A percentile compares a stretch with the other conserved stretches of the same genome.
phyloP scores from a whole-genome alignment of 2,888 invertebrate species.

The Scaeva pyrastri region DNA sequence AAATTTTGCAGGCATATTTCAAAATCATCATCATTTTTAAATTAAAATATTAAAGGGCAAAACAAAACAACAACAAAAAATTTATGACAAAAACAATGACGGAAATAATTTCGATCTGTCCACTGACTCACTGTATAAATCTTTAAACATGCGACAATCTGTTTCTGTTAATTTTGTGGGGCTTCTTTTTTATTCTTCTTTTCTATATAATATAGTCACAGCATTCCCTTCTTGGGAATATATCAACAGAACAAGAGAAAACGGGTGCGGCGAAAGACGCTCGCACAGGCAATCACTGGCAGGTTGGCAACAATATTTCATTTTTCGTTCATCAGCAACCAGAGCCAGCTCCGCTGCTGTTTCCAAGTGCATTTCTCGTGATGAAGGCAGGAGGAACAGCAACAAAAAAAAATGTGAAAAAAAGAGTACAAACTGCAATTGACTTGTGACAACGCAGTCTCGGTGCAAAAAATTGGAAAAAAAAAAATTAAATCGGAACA shows the following conservation, averaged over 20 bases:
- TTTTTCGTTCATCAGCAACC: constrained; percentile 55
- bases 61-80: background rate
- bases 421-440: constrained; percentile 65
- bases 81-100: background rate
- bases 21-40: too few relatives aligned
- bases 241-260: constrained; percentile 14
- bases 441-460: constrained; percentile 73
- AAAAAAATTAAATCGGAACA: constrained; percentile 45
- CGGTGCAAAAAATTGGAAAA: constrained; percentile 35
- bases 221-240: constrained; percentile 29
- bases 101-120: background rate
- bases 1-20: too few relatives aligned
- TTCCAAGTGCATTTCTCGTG: constrained; percentile 67
- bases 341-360: constrained; percentile 50
- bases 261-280: constrained; percentile 26
- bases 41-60: too few relatives aligned
- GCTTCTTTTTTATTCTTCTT: constrained; percentile 54
- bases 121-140: constrained; percentile 53
- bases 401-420: constrained; percentile 27
- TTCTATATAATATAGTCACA: background rate
- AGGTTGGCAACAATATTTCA: constrained; percentile 73
- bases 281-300: constrained; percentile 32
- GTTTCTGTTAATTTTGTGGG: constrained; percentile 56
- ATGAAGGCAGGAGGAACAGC: constrained; percentile 19
- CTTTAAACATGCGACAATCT: constrained; percentile 59